Evolutionary conservation across 2,113 vertebrate genomes (phyloP).

Genomic region (Zosterops lateralis): DNA sequence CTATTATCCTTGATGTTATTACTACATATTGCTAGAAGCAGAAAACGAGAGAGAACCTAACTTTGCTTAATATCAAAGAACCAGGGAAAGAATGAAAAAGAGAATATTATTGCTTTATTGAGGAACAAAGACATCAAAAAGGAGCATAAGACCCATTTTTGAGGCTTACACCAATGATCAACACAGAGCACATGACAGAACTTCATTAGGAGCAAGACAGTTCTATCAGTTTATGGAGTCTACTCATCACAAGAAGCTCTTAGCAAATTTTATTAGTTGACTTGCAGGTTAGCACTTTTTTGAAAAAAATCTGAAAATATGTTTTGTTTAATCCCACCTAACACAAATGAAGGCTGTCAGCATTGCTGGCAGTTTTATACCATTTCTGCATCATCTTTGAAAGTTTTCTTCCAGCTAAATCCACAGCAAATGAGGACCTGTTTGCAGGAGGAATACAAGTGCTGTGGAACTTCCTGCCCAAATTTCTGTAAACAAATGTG

Average conservation of each 20-base stretch:
- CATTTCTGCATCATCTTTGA: background rate
- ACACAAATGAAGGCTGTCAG: background rate
- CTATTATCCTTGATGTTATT: background rate
- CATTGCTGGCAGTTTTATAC: background rate
- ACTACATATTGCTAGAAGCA: background rate
- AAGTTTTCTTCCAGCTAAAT: background rate
- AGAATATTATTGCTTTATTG: background rate
- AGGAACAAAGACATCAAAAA: background rate
- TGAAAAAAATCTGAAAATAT: background rate
- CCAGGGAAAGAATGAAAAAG: background rate
- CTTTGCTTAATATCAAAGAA: background rate
- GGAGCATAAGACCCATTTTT: background rate
- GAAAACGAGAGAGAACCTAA: background rate
- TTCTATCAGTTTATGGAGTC: background rate
- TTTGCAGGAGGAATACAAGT: background rate
- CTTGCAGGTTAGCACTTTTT: background rate
- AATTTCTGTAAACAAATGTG: background rate
- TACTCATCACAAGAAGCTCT: background rate
- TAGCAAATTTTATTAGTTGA: background rate
- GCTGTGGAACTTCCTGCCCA: background rate
- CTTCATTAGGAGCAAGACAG: background rate
- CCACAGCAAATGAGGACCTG: fast-evolving
- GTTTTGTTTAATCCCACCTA: background rate
- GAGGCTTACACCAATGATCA: background rate
- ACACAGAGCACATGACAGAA: background rate